phyloP scores from a whole-genome alignment of 2,797 vertebrate species.

The Acanthornis magna region DNA sequence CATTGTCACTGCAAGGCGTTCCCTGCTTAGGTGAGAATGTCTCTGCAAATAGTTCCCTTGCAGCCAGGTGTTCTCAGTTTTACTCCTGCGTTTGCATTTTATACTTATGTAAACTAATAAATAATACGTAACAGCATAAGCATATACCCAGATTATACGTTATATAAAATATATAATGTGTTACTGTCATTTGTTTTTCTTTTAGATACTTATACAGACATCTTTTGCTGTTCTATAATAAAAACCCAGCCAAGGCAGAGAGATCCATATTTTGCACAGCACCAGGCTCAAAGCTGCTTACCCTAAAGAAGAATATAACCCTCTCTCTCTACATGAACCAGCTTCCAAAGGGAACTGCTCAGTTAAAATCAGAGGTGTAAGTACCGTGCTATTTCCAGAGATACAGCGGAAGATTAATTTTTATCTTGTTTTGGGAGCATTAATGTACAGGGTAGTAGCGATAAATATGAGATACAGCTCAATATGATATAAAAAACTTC shows the following conservation, averaged over 20 bases:
- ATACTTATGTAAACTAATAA: rapidly evolving
- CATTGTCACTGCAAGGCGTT: conserved; percentile 87
- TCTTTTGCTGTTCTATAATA: conserved; percentile 89
- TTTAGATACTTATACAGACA: conserved; percentile 92
- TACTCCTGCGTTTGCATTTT: not conserved
- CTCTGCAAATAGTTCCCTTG: not conserved
- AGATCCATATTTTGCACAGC: conserved; percentile 87
- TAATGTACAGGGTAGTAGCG: not conserved
- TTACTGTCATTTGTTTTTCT: not conserved
- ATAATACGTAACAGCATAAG: not conserved
- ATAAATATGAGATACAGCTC: not conserved
- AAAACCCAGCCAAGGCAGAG: conserved; percentile 78
- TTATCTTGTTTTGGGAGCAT: not conserved
- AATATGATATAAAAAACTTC: rapidly evolving
- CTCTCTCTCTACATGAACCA: conserved; percentile 92
- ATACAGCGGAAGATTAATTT: not conserved
- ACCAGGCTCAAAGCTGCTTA: conserved; percentile 79
- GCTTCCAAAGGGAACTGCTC: conserved; percentile 89
- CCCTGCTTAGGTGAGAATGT: conserved; percentile 84
- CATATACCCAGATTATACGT: rapidly evolving
- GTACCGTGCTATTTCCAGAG: conserved; percentile 22
- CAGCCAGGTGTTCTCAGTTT: not conserved
- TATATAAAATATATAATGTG: rapidly evolving
- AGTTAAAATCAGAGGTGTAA: conserved; percentile 84
- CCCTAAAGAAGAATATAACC: conserved; percentile 80